These are phyloP conservation scores for Melanitta fusca DNA, from an alignment of 2,797 vertebrate species.

Conservation along the genomic window DNA sequence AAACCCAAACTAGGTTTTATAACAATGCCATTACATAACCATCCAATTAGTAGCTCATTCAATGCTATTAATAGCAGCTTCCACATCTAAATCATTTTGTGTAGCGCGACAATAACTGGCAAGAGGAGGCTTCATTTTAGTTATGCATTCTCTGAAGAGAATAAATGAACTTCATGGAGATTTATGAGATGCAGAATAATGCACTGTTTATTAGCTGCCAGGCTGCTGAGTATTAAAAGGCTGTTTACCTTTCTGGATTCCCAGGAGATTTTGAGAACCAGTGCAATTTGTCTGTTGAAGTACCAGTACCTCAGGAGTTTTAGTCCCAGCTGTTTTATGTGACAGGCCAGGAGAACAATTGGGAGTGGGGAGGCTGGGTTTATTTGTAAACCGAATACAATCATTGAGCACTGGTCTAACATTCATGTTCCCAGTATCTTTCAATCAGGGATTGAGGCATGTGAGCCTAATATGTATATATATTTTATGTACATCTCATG, in stretches of 20 bases:
- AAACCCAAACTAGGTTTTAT: conserved; percentile 65
- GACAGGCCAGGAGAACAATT: not conserved
- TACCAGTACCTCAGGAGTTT: not conserved
- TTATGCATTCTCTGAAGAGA: conserved; percentile 18
- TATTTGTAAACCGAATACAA: not conserved
- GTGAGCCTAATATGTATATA: fast-evolving
- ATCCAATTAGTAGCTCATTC: conserved; percentile 65
- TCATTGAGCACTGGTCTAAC: not conserved
- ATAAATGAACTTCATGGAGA: conserved; percentile 6
- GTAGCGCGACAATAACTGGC: not conserved
- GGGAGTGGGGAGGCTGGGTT: not conserved
- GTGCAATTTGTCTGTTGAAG: not conserved
- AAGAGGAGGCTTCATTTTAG: conserved; percentile 20
- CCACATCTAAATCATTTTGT: conserved; percentile 22
- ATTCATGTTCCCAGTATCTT: not conserved
- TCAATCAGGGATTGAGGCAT: not conserved
- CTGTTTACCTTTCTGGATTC: not conserved
- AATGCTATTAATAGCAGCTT: conserved; percentile 69
- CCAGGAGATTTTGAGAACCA: not conserved
- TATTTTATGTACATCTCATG: not conserved
- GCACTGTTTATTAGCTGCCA: not conserved
- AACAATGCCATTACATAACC: conserved; percentile 64
- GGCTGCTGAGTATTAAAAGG: not conserved
- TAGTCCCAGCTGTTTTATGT: not conserved
- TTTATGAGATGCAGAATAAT: not conserved